phyloP scores from a whole-genome alignment of 2,888 invertebrate genomes.

The Barypeithes pellucidus region DNA sequence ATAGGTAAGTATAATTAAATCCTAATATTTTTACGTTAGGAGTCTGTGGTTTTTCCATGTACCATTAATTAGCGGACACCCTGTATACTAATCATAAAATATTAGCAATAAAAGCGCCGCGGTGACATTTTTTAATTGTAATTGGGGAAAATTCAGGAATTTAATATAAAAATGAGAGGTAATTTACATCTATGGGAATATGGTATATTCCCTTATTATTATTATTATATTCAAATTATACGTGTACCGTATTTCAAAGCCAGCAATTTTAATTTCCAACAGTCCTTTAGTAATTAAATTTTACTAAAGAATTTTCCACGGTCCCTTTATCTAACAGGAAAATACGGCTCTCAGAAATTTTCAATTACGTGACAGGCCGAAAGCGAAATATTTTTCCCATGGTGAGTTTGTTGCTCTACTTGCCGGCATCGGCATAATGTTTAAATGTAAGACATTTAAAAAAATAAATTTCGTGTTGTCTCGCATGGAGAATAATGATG shows the following conservation, averaged over 20 bases:
- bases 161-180: no score
- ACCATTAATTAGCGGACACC: no score
- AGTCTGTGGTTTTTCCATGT: no score
- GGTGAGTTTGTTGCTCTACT: not conserved
- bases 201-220: no score
- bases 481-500: not conserved
- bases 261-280: conserved; percentile 5
- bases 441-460: not conserved
- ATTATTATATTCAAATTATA: not conserved
- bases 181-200: no score
- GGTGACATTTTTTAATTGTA: no score
- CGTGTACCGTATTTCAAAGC: conserved; percentile 1
- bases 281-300: not conserved
- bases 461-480: not conserved
- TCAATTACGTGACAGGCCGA: conserved; percentile 3
- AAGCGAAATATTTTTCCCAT: not conserved
- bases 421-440: not conserved
- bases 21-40: no score
- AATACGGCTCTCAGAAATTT: conserved; percentile 13
- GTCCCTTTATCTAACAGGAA: conserved; percentile 14
- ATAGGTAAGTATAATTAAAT: no score
- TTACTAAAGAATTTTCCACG: conserved; percentile 9
- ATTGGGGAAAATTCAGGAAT: no score
- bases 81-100: no score
- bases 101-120: no score